Evolutionary conservation across 2,113 vertebrate species (phyloP).

Genomic region (Pseudopodoces humilis): DNA sequence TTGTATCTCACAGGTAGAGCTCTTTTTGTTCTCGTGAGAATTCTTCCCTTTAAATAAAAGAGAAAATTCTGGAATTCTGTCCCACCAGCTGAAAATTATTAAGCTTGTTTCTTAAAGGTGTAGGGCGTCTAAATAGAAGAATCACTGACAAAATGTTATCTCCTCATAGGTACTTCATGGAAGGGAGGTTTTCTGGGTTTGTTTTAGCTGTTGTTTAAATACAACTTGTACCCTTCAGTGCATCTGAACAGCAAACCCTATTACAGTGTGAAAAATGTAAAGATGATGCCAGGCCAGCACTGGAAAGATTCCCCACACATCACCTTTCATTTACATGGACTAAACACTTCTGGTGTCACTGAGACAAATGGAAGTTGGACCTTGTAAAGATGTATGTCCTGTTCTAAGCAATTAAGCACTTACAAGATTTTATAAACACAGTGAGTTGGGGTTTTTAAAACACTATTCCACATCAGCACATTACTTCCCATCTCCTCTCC

Average conservation of each 20-base stretch:
- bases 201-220: background rate
- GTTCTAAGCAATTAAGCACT: background rate
- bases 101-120: slow-evolving; percentile 18
- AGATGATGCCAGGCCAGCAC: background rate
- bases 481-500: background rate
- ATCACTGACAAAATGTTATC: background rate
- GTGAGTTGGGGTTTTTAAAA: background rate
- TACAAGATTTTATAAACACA: background rate
- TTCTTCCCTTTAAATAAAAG: slow-evolving; percentile 23
- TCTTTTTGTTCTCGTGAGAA: slow-evolving; percentile 70
- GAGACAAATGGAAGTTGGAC: background rate
- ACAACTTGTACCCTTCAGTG: background rate
- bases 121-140: background rate
- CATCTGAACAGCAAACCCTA: background rate
- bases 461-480: background rate
- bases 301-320: background rate
- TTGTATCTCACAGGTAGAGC: slow-evolving; percentile 58
- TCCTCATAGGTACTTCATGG: background rate
- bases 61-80: background rate
- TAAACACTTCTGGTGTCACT: background rate
- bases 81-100: background rate
- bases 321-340: background rate
- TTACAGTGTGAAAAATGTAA: background rate
- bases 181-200: background rate
- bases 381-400: background rate